Evolutionary conservation across 1,140 invertebrate species (phyloP).

Genomic region (Stenopsyche tienmushanensis): DNA sequence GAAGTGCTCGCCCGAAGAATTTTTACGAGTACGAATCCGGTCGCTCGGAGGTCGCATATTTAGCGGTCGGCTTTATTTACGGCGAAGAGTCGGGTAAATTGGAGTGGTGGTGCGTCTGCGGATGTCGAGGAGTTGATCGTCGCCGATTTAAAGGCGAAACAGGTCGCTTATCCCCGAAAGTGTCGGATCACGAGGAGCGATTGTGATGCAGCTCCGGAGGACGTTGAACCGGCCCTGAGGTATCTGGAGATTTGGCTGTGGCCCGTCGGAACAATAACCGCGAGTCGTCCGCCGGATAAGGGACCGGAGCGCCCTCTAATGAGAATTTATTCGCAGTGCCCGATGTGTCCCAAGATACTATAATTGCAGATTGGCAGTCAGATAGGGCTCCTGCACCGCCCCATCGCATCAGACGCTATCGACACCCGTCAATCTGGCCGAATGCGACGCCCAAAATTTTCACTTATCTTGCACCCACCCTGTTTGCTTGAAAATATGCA

Average conservation of each 20-base stretch:
- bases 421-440: slow-evolving; percentile 15
- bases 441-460: neutral
- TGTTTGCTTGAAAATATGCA: no score
- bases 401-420: neutral
- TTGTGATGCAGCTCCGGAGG: neutral
- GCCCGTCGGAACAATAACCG: slow-evolving; percentile 21
- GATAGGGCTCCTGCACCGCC: slow-evolving; percentile 1
- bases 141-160: no score
- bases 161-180: no score
- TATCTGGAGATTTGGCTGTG: neutral
- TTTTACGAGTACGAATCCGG: no score
- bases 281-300: slow-evolving; percentile 9
- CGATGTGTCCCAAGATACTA: slow-evolving; percentile 24
- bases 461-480: neutral
- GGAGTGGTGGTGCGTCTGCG: no score
- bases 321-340: slow-evolving; percentile 22
- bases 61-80: no score
- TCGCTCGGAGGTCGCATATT: no score
- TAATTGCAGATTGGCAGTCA: slow-evolving; percentile 19
- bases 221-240: neutral
- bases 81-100: no score
- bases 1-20: no score
- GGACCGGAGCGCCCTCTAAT: slow-evolving; percentile 11
- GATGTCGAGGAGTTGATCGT: no score
- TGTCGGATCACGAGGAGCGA: neutral